Evolutionary conservation across 2,113 vertebrate genomes (phyloP).

Genomic region (Petaurus breviceps): DNA sequence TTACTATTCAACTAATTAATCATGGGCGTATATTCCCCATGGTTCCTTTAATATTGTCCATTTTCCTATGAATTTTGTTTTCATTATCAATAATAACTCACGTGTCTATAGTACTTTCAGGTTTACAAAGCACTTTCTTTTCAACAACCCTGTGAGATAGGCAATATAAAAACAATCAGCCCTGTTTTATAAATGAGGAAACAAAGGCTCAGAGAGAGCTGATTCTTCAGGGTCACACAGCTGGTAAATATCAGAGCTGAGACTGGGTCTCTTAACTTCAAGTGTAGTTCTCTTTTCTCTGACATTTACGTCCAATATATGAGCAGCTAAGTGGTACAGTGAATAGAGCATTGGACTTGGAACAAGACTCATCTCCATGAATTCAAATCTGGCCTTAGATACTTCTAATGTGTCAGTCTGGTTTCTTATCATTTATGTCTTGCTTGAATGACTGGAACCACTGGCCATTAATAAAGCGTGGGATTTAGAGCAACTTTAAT

Average conservation of each 20-base stretch:
- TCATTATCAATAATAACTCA: background rate
- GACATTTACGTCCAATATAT: background rate
- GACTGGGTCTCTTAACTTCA: background rate
- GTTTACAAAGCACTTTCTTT: background rate
- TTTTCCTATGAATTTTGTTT: background rate
- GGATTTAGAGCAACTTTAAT: background rate
- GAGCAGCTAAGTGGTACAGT: background rate
- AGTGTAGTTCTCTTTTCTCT: background rate
- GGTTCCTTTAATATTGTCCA: slow-evolving; percentile 6
- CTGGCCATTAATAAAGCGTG: background rate
- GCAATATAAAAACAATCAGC: background rate
- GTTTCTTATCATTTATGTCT: background rate
- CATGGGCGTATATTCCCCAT: slow-evolving; percentile 28
- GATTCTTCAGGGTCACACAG: background rate
- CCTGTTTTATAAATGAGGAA: background rate
- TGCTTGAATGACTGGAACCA: background rate
- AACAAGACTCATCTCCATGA: background rate
- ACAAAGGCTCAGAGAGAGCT: background rate
- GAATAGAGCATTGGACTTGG: background rate
- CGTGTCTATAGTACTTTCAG: background rate
- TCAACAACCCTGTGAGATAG: background rate
- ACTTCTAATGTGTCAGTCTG: background rate
- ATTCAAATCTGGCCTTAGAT: background rate
- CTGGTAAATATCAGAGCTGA: background rate
- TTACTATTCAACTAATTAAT: slow-evolving; percentile 23